Evolutionary conservation across 2,113 vertebrate species (phyloP), one percentile per base, ranked within the genome.

Genomic region (Neogale vison): DNA sequence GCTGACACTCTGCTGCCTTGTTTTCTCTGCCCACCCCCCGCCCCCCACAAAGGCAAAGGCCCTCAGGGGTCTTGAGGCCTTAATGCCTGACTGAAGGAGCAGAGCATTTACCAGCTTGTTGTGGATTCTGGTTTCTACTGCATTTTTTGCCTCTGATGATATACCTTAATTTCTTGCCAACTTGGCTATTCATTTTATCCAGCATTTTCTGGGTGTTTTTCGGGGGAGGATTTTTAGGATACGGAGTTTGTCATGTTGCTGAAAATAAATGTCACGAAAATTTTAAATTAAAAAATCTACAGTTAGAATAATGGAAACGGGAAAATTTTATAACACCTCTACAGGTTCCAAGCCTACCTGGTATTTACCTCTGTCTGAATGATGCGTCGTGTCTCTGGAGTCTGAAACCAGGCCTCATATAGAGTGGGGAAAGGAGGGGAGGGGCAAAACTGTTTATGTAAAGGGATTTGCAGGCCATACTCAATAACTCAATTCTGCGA

Each of bases 151-250:
- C 26, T 77, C 76, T 67, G 23, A 82, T n/a, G 61, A 76, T 88
- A 84, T 93, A 52, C 42, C 36, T 95, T 92, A 47, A 95, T 95
- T 90, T 92, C 80, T 89, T 93, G 52, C 55, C 47, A 74, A 88
- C 63, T 93, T 81, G 57, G 21, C 57, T 52, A 71, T 59, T 97
- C 45, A 83, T 93, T 94, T 90, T 85, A 88, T n/a, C 45, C 52
- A 88, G 21, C 52, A 87, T 59, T 88, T 96, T 71, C 69, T 90
- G 96, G 81, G 34, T 85, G 47, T 7, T 88, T 92, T 93, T 80
- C 24, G 26, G 74, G 72, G 52, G 20, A 80, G 26, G 36, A n/a
- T n/a, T 81, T 83, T 86, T 34, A 84, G 85, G 63, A 92, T 93
- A 71, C 14, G 20, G 26, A 84, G 24, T 85, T 59, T 72, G 21